Conservation (phyloP, 2,888 invertebrate genomes). For the Agonopterix arenella region DNA sequence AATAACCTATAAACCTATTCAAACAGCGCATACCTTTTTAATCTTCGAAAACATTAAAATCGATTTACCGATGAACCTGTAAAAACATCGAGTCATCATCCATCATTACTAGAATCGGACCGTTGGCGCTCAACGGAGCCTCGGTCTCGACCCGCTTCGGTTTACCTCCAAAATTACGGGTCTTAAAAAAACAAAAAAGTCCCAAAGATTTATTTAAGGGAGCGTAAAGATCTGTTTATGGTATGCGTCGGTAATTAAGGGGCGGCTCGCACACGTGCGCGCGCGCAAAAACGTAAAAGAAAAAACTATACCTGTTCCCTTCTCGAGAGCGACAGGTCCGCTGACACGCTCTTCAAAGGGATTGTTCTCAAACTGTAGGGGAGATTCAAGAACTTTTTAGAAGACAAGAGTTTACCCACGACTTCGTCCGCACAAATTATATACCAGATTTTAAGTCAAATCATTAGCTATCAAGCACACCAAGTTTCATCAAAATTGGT, state of each 20-base stretch:
- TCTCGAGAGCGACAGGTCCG: conserved; percentile 67
- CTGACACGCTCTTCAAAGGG: conserved; percentile 59
- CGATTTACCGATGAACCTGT: conserved; percentile 54
- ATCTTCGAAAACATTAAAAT: conserved; percentile 38
- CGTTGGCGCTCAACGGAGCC: conserved; percentile 28
- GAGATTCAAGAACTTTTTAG: too few species aligned
- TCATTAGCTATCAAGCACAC: too few species aligned
- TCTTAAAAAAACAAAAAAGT: conserved; percentile 62
- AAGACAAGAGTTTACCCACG: too few species aligned
- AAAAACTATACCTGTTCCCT: conserved; percentile 71
- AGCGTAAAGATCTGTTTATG: conserved; percentile 78
- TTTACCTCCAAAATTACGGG: conserved; percentile 58
- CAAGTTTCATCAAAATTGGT: too few species aligned
- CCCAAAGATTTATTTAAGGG: conserved; percentile 74
- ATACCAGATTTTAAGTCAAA: too few species aligned
- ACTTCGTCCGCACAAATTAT: too few species aligned
- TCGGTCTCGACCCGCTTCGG: conserved; percentile 66
- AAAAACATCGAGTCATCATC: conserved; percentile 67
- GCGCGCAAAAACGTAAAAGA: conserved; percentile 64
- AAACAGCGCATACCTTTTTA: conserved; percentile 31
- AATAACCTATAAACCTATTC: conserved; percentile 12
- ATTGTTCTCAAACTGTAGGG: conserved; percentile 45
- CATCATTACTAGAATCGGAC: conserved; percentile 45
- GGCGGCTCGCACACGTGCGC: conserved; percentile 72
- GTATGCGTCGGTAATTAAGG: conserved; percentile 77